These are phyloP conservation scores for Polydrusus cervinus DNA, from an alignment of 2,888 invertebrate genomes.

Conservation along the genomic window DNA sequence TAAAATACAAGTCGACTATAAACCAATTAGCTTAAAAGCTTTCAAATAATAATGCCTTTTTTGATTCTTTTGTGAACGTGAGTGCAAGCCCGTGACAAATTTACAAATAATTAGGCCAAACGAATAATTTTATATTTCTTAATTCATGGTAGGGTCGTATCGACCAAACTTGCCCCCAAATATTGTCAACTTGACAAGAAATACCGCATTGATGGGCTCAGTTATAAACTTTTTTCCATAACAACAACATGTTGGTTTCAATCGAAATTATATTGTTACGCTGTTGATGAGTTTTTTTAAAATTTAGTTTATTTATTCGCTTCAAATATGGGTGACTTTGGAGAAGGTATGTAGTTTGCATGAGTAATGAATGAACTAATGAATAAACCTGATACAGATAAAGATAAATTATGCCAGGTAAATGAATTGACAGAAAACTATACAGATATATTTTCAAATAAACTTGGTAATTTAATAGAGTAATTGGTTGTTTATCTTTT, in stretches of 20 bases:
- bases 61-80: neutral
- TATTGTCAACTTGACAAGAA: slow-evolving; percentile 63
- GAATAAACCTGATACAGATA: too few relatives aligned
- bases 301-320: slow-evolving; percentile 39
- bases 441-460: slow-evolving; percentile 3
- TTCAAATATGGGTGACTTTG: slow-evolving; percentile 67
- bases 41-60: too few relatives aligned
- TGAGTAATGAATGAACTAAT: too few relatives aligned
- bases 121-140: slow-evolving; percentile 43
- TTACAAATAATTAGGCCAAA: slow-evolving; percentile 44
- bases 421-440: too few relatives aligned
- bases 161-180: slow-evolving; percentile 65
- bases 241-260: slow-evolving; percentile 7
- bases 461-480: neutral
- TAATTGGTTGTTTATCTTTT: neutral
- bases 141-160: slow-evolving; percentile 56
- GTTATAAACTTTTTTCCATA: slow-evolving; percentile 26
- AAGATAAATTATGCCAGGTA: too few relatives aligned
- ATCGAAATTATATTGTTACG: neutral
- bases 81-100: slow-evolving; percentile 31
- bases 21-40: neutral
- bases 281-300: neutral
- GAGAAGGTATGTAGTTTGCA: slow-evolving; percentile 67
- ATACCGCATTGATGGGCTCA: slow-evolving; percentile 53
- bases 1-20: neutral